Conservation (phyloP, 92 coral and sea anemone species). For the Zoanthus sociatus region DNA sequence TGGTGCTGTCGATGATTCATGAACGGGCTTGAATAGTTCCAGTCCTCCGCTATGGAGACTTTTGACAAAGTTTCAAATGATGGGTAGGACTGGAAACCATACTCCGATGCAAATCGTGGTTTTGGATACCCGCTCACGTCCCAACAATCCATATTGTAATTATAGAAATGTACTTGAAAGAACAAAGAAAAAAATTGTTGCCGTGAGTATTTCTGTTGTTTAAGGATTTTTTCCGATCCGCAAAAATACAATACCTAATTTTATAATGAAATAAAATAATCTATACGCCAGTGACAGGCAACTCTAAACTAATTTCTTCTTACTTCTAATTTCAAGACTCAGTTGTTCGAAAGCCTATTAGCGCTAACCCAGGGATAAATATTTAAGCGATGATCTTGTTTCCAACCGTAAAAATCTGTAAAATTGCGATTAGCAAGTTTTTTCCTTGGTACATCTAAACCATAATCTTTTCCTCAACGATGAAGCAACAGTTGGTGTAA, state of each 20-base stretch:
- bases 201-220: background rate
- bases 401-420: too few species aligned
- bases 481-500: too few species aligned
- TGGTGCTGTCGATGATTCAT: slow-evolving; percentile 99
- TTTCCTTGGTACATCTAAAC: too few species aligned
- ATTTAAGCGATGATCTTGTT: too few species aligned
- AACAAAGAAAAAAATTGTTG: background rate
- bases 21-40: slow-evolving; percentile 86
- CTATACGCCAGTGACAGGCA: too few species aligned
- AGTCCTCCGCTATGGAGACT: slow-evolving; percentile 87
- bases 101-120: slow-evolving; percentile 98
- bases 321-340: too few species aligned
- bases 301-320: too few species aligned
- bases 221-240: background rate
- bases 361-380: too few species aligned
- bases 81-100: slow-evolving; percentile 99
- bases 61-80: slow-evolving; percentile 90
- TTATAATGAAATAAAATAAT: too few species aligned
- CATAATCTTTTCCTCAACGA: too few species aligned
- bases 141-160: slow-evolving; percentile 94
- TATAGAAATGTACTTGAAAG: slow-evolving; percentile 85
- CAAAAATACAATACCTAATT: background rate
- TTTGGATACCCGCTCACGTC: slow-evolving; percentile 87
- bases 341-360: too few species aligned
- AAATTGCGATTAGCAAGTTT: too few species aligned